Evolutionary conservation across 1,140 invertebrate species (phyloP), one percentile per base, ranked within the genome.

Genomic region (Charaxes varanes): DNA sequence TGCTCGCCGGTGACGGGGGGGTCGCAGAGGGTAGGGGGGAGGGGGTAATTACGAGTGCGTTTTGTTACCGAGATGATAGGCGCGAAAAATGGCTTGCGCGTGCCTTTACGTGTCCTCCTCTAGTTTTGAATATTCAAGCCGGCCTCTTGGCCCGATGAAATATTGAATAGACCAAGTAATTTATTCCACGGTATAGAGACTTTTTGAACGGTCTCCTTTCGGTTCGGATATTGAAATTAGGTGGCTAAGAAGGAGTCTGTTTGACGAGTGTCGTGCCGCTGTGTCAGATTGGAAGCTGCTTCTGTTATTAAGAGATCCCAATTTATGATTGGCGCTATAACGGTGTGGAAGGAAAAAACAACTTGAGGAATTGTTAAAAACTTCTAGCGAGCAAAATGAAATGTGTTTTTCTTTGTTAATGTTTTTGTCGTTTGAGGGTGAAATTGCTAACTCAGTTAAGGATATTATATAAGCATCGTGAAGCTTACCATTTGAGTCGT

Each of bases 21-120:
- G 33, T n/a, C n/a, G n/a, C n/a, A n/a, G n/a, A n/a, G n/a, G n/a
- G n/a, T n/a, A n/a, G n/a, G n/a, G n/a, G n/a, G 18, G 53, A 52
- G 64, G 67, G 69, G 77, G 73, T 78, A 81, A 81, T 78, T 80
- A 81, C 70, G 69, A 81, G 77, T 81, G 77, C 77, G 77, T 81
- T 81, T 81, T 81, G 77, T 78, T 78, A 81, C 72, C 72, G 69
- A 81, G 72, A 81, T 77, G 77, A 81, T 81, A 81, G 77, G 74
- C 77, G 77, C 77, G 77, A 81, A 82, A 82, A 82, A 82, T 82
- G 74, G 74, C 70, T 67, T 58, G 74, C 72, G 77, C 74, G 77
- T 82, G 77, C 77, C 71, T 77, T 66, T 77, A 78, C 72, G 74
- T 79, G 16, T 14, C 74, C 72, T 65, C 62, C 59, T 76, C 70